Percentiles rank a stretch among this genome's conserved stretches.
Evolutionary conservation across 2,113 vertebrate genomes (phyloP).

Genomic region (Grammomys dolichurus): DNA sequence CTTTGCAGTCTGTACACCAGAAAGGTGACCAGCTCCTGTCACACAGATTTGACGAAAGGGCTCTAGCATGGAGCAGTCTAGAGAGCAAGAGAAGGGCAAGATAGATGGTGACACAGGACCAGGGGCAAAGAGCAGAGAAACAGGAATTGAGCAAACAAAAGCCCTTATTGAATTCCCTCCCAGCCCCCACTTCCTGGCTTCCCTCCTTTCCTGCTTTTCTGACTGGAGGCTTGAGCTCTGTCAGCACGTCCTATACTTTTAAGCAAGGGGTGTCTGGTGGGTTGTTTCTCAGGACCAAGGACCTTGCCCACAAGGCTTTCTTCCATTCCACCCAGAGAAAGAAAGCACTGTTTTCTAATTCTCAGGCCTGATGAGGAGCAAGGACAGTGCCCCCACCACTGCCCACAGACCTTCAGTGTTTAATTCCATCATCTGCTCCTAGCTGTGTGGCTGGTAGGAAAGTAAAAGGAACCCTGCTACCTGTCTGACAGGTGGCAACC

Average conservation of each 20-base stretch:
- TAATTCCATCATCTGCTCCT: neutral
- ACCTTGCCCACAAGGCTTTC: neutral
- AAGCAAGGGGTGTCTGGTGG: neutral
- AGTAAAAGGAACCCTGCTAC: neutral
- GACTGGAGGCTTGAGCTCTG: neutral
- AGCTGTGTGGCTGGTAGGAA: neutral
- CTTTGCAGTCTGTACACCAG: neutral
- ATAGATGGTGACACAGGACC: neutral
- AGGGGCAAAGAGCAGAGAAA: neutral
- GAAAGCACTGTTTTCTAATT: neutral
- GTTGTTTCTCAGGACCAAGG: neutral
- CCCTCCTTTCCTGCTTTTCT: neutral
- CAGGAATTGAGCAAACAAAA: neutral
- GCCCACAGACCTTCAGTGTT: neutral
- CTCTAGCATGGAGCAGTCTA: neutral
- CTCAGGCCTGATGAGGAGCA: neutral
- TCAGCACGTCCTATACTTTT: neutral
- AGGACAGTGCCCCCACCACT: neutral
- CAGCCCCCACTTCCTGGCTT: neutral
- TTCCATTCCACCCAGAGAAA: neutral
- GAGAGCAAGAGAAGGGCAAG: neutral
- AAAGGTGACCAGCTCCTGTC: conserved; percentile 22
- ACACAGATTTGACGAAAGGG: neutral
- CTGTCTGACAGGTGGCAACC: neutral
- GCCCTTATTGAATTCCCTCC: neutral